Evolutionary conservation across 2,113 vertebrate species (phyloP).

Genomic region (Aix galericulata): DNA sequence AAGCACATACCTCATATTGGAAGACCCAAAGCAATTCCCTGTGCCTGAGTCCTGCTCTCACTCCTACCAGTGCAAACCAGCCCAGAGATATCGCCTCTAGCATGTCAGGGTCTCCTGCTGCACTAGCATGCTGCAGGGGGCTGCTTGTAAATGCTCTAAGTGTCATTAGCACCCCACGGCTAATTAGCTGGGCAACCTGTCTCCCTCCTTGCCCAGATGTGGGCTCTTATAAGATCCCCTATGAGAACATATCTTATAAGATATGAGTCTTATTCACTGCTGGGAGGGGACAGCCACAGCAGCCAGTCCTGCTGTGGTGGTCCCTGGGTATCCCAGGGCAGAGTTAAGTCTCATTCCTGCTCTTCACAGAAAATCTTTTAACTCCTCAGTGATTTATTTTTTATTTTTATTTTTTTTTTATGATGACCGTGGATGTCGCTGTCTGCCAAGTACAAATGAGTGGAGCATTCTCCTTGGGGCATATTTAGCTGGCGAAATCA

Average conservation of each 20-base stretch:
- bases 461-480: neutral
- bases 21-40: neutral
- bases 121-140: neutral
- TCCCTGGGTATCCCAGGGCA: neutral
- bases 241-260: too few relatives aligned
- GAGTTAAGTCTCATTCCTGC: neutral
- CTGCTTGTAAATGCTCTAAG: neutral
- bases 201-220: neutral
- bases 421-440: neutral
- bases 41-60: neutral
- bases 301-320: neutral
- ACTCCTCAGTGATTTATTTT: neutral
- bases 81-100: neutral
- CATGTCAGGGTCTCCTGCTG: neutral
- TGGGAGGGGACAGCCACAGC: rapidly evolving
- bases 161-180: neutral
- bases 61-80: neutral
- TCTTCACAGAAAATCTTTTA: neutral
- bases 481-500: neutral
- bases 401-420: too few relatives aligned
- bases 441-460: neutral
- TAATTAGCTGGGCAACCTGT: neutral
- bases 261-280: neutral
- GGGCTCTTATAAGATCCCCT: neutral
- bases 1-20: rapidly evolving